Percentiles rank a stretch among this genome's conserved stretches.
Evolutionary conservation across 2,797 vertebrate species (phyloP).

Genomic region (Chaetophractus vellerosus): DNA sequence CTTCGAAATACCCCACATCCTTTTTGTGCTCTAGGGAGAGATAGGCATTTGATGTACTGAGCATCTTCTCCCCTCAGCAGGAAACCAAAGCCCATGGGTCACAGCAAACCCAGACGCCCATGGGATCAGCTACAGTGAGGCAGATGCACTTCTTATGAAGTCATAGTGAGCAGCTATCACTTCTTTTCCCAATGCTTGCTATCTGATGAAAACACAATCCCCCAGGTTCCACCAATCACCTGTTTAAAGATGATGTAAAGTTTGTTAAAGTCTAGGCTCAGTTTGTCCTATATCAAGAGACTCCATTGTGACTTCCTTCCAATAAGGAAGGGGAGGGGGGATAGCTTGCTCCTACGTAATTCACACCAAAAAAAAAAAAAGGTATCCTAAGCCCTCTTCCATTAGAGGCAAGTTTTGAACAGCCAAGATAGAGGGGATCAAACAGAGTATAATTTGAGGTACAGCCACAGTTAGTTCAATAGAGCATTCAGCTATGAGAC

Average conservation of each 20-base stretch:
- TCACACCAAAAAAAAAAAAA: not conserved
- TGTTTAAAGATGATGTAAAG: not conserved
- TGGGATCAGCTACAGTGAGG: not conserved
- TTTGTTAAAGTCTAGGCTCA: not conserved
- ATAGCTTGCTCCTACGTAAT: not conserved
- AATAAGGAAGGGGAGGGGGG: not conserved
- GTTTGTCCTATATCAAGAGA: not conserved
- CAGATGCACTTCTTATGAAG: not conserved
- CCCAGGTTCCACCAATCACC: not conserved
- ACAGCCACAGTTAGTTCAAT: not conserved
- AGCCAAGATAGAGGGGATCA: not conserved
- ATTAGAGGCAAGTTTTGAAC: not conserved
- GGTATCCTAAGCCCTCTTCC: not conserved
- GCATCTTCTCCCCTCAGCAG: not conserved
- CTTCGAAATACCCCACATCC: not conserved
- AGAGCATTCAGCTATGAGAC: not conserved
- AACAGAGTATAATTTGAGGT: not conserved
- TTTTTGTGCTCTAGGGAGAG: not conserved
- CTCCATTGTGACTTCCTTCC: not conserved
- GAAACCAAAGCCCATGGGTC: not conserved
- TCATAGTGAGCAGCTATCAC: not conserved
- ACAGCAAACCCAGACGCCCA: not conserved
- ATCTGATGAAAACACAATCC: not conserved
- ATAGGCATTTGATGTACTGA: not conserved
- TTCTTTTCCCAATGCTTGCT: not conserved